phyloP scores from a whole-genome alignment of 1,140 invertebrate species.

The Bathynomus jamesi region DNA sequence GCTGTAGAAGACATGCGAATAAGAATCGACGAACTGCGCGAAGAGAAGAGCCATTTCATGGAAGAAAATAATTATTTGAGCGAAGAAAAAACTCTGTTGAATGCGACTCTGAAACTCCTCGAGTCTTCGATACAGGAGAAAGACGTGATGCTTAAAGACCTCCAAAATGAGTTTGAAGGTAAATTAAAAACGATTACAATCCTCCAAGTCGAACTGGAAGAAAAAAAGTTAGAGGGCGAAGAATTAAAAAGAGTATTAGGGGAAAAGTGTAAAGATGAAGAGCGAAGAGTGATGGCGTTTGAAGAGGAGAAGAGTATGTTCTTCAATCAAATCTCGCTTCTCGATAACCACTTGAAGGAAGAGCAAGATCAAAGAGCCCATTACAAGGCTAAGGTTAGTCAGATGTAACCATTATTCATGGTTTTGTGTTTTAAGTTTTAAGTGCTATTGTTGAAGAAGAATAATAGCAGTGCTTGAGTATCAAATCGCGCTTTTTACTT shows the following conservation, averaged over 20 bases:
- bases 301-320: background rate
- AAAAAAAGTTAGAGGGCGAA: background rate
- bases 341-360: background rate
- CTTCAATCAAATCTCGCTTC: background rate
- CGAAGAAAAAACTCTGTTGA: conserved; percentile 5
- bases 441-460: too few relatives aligned
- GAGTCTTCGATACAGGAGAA: background rate
- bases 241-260: background rate
- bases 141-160: conserved; percentile 10
- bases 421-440: too few relatives aligned
- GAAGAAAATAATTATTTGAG: conserved; percentile 15
- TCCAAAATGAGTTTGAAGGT: conserved; percentile 18
- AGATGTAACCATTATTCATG: too few relatives aligned
- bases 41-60: conserved; percentile 22
- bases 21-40: conserved; percentile 26
- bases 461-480: too few relatives aligned
- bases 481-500: too few relatives aligned
- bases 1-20: conserved; percentile 33
- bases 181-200: conserved; percentile 13
- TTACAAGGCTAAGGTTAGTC: background rate
- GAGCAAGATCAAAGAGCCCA: background rate
- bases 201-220: conserved; percentile 22
- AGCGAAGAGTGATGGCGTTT: background rate
- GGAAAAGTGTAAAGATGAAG: background rate
- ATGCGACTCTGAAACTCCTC: conserved; percentile 7